A percentile compares a stretch with the other conserved stretches of the same genome.
Evolutionary conservation across 1,140 invertebrate species (phyloP).

Genomic region (Neodiprion pinetum): DNA sequence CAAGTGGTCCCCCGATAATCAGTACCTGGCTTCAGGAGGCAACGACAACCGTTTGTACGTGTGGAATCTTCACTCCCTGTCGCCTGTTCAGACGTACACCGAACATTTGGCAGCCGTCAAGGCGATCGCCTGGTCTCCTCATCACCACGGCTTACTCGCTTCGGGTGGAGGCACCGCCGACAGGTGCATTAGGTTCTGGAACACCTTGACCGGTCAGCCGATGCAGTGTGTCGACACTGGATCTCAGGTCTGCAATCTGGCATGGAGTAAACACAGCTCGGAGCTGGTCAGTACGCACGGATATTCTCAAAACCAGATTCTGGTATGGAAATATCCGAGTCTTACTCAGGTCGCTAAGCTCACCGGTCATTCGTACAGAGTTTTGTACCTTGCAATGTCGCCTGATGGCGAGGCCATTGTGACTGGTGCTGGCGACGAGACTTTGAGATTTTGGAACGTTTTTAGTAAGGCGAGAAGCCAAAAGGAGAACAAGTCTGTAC

Average conservation of each 20-base stretch:
- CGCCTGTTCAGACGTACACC: slow-evolving; percentile 94
- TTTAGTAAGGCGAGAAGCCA: slow-evolving; percentile 97
- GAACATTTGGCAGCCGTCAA: slow-evolving; percentile 98
- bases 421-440: slow-evolving; percentile 99
- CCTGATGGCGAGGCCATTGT: slow-evolving; percentile 99
- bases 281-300: slow-evolving; percentile 99
- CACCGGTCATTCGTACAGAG: slow-evolving; percentile 96
- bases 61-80: slow-evolving; percentile 92
- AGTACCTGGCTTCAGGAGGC: slow-evolving; percentile 97
- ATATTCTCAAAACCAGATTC: slow-evolving; percentile 99
- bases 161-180: slow-evolving; percentile 99
- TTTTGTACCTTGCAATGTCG: slow-evolving; percentile 96
- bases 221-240: slow-evolving; percentile 99
- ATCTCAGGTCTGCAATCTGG: slow-evolving; percentile 98
- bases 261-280: slow-evolving; percentile 99
- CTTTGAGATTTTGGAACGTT: slow-evolving; percentile 98
- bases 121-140: slow-evolving; percentile 99
- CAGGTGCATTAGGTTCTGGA: slow-evolving; percentile 98
- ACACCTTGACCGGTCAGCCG: slow-evolving; percentile 98
- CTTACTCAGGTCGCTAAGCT: slow-evolving; percentile 97
- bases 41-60: slow-evolving; percentile 99
- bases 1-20: slow-evolving; percentile 99
- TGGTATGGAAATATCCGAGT: slow-evolving; percentile 99
- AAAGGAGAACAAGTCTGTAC: slow-evolving; percentile 95
- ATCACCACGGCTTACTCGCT: slow-evolving; percentile 97